Base-by-base conservation (phyloP, 1,140 invertebrate genomes). In the Rhagoletis pomonella region DNA sequence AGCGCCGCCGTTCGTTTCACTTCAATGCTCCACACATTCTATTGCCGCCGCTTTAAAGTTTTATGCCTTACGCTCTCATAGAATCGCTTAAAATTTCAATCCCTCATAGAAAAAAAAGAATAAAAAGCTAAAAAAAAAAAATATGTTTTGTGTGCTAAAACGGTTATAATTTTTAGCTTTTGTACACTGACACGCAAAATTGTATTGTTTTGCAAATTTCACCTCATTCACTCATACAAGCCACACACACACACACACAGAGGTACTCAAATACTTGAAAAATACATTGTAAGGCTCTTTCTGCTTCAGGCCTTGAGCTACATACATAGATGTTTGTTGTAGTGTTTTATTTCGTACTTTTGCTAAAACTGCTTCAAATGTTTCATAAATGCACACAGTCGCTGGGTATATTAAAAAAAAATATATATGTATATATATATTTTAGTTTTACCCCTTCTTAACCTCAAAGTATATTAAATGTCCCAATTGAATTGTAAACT, bases 91-190 rank as follows among this genome's bases (percentile, higher is more conserved):
- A 29, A 12, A 55, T 2, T 81, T 81, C 73, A 29, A 44, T 58
- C 50, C 7, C 17, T 81, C 73, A 50, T 81, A 81, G 73, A 81
- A 81, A 81, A 81, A 55, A 50, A 55, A 1, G 14, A 44, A 69
- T 12, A 69, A 69, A 62, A 69, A 69, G 44, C 14, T 44, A 69
- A 44, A 42, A 58, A 44, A 42, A 58, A 81, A 81, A 55, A 67
- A 39, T 64, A n/a, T 81, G 47, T 29, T 81, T 58, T 58, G 47
- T 81, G 44, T 81, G 73, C 73, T 55, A 14, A 44, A 73, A 73
- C 67, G 67, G 67, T 73, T 73, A 67, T 81, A 81, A 81, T 81
- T 81, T 81, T 81, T 81, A 81, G 73, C 73, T 81, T 81, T 81
- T 81, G 44, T 55, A 81, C 73, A 81, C 73, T 29, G 1, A 77